Evolutionary conservation across 2,888 invertebrate species (phyloP), one percentile per base, ranked within the genome.

Genomic region (Ypsolopha scabrella): DNA sequence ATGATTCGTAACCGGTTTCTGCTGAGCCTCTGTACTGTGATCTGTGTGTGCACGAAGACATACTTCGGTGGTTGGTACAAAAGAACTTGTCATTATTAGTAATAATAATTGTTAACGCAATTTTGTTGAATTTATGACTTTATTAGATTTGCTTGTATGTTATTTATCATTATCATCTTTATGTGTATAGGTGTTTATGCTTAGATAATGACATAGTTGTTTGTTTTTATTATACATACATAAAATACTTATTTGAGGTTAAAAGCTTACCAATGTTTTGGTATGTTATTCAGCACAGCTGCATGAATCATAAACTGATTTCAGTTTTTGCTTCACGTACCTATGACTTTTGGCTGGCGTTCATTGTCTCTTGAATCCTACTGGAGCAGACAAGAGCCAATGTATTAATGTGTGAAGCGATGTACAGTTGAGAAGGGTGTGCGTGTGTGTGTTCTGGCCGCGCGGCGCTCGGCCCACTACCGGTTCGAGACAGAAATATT

Each of bases 401-500:
- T 58, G 62, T 62, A 9, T 63, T 57, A 58, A 60, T 61, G 63
- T 66, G 62, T 62, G 63, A 63, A 55, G 48, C 24, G 55, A 33
- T 6, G 35, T 33, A 41, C 6, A 48, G 38, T 36, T 13, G 41
- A 33, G 34, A 35, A 14, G 49, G 37, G 11, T 9, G 35, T 52
- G 54, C 64, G 71, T 65, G 67, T 75, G 72, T 74, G 76, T 70
- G 74, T 72, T 72, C 80, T 83, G 85, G 82, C 85, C 70, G 76
- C 37, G 49, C 73, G 72, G 75, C 70, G n/a, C 37, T 51, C 73
- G 72, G 75, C 83, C 82, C 82, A 86, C 86, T 85, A 86, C 86
- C 86, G 86, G 86, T 86, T 85, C 76, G 78, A 81, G 80, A 85
- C 85, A 85, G 81, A 85, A 85, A 86, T 86, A 86, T 86, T 86